Base-by-base conservation (phyloP, 2,888 invertebrate species). In the Tipula lateralis region DNA sequence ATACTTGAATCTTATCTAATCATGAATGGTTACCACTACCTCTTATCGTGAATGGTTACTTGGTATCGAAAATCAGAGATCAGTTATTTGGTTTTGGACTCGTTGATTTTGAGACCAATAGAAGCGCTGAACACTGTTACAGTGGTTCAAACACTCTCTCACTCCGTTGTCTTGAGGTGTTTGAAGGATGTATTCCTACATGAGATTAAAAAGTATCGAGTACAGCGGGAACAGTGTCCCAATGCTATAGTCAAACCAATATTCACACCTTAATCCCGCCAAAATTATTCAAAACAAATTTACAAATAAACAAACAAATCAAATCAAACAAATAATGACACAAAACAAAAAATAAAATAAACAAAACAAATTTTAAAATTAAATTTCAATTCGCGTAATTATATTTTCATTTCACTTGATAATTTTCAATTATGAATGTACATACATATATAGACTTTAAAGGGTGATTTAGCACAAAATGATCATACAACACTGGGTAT, bases 261-360 rank as follows among this genome's bases (percentile, higher is more conserved):
- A 66, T 66, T 66, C 24, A 19, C 66, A 66, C 66, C 66, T 24
- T 24, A 66, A 66, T 66, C 24, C 66, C 66, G 24, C 9, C 24
- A 66, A 66, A 66, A 24, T 24, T 24, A 66, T 24, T 66, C n/a
- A 66, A 66, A 24, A 66, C 9, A 24, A 66, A 66, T 66, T 66
- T 66, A 66, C 66, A 66, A 66, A 66, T 66, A 66, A 66, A 66
- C 24, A 66, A 66, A 66, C 66, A 66, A 66, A 66, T 66, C 24
- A 66, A 66, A 66, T 66, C 16, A 6, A 66, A 66, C 66, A 66
- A 50, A 44, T 16, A 44, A 44, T n/a, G n/a, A n/a, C n/a, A n/a
- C n/a, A n/a, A n/a, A n/a, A n/a, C n/a, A n/a, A n/a, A n/a, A n/a
- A n/a, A n/a, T n/a, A n/a, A 44, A 5, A 44, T 16, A 16, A 66